Conservation (phyloP, 2,113 vertebrate genomes). For the Ceyx melanurus region DNA sequence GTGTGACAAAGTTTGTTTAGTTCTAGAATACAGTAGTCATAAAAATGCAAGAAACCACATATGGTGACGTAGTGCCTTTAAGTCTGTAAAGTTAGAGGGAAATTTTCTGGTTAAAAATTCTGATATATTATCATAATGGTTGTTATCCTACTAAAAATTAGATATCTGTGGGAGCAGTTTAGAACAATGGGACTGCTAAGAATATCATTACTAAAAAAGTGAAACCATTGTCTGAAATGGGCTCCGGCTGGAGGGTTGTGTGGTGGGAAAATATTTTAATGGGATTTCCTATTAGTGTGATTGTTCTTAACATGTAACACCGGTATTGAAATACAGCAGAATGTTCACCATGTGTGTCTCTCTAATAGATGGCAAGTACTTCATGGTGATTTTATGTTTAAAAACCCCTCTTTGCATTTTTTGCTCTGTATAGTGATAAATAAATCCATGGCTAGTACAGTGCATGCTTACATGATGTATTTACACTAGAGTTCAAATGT, state of each 20-base stretch:
- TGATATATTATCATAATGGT: conserved; percentile 26
- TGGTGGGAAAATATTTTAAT: conserved; percentile 77
- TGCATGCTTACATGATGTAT: neutral
- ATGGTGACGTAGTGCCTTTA: conserved; percentile 34
- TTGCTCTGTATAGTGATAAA: neutral
- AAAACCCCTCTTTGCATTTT: neutral
- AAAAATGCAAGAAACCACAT: conserved; percentile 54
- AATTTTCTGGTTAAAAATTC: conserved; percentile 68
- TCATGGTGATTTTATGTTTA: conserved; percentile 51
- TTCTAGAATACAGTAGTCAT: conserved; percentile 52
- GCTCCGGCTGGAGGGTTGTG: conserved; percentile 64
- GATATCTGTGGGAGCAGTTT: conserved; percentile 69
- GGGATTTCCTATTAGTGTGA: conserved; percentile 55
- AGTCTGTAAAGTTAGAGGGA: conserved; percentile 37
- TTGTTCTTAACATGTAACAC: conserved; percentile 49
- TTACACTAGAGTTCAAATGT: neutral
- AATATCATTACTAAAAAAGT: conserved; percentile 67
- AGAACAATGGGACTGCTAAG: conserved; percentile 58
- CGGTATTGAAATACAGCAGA: conserved; percentile 46
- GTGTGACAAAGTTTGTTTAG: conserved; percentile 63
- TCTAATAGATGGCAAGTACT: conserved; percentile 45
- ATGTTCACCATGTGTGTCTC: conserved; percentile 17
- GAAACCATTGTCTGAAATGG: conserved; percentile 61
- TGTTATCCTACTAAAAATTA: conserved; percentile 69
- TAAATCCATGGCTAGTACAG: neutral